These are phyloP conservation scores for Stegodyphus dumicola DNA, from an alignment of 1,140 invertebrate species.

Conservation along the genomic window DNA sequence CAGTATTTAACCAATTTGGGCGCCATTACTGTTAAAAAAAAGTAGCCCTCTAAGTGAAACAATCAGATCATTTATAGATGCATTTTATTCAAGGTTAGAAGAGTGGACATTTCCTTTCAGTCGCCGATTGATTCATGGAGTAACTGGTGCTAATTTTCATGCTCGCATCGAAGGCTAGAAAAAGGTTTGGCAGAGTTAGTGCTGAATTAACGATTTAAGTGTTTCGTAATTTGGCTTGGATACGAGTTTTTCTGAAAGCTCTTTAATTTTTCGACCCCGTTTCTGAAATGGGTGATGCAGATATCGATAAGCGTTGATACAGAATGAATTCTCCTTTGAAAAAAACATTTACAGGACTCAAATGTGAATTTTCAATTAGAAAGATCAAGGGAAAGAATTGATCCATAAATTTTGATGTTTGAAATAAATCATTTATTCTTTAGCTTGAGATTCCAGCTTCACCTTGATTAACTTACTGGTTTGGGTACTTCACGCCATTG, in stretches of 20 bases:
- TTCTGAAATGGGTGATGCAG: background rate
- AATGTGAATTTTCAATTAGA: too few species aligned
- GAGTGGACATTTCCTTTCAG: constrained; percentile 26
- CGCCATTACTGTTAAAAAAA: constrained; percentile 28
- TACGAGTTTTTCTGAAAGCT: background rate
- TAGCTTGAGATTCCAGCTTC: too few species aligned
- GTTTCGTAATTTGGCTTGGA: constrained; percentile 23
- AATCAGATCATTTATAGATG: constrained; percentile 54
- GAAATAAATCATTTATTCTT: too few species aligned
- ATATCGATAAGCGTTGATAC: too few species aligned
- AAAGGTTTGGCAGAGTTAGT: constrained; percentile 19
- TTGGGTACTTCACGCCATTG: too few species aligned
- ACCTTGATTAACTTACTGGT: too few species aligned
- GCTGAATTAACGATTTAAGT: constrained; percentile 27
- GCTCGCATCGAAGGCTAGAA: background rate
- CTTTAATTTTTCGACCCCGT: background rate
- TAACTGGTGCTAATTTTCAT: constrained; percentile 28
- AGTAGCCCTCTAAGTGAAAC: constrained; percentile 31
- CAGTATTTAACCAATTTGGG: constrained; percentile 46
- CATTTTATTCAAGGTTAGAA: constrained; percentile 32
- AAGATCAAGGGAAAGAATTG: too few species aligned
- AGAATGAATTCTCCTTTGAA: too few species aligned
- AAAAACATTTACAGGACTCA: too few species aligned
- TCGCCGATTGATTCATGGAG: constrained; percentile 35
- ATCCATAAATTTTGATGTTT: too few species aligned